Conservation (phyloP, 64 coral and sea anemone species). For the Pocillopora verrucosa region DNA sequence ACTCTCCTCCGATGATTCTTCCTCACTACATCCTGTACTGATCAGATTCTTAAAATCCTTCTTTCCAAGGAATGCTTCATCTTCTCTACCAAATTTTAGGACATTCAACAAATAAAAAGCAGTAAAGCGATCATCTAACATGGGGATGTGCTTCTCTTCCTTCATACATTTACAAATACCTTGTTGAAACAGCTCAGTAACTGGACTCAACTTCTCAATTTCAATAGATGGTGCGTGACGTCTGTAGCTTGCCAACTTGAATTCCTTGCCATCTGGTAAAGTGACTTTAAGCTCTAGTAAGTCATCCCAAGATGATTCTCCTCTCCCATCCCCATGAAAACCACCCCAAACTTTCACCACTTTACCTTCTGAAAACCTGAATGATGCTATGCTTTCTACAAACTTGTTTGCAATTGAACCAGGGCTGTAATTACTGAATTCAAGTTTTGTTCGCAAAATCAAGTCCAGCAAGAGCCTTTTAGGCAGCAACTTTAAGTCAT, state of each 20-base stretch:
- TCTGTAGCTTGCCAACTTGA: neutral
- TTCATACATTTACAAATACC: constrained; percentile 28
- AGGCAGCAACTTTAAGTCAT: constrained; percentile 1
- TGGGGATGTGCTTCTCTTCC: constrained; percentile 32
- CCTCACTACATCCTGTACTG: neutral
- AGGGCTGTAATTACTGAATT: too few species aligned
- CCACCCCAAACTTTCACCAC: constrained; percentile 29
- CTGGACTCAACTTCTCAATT: constrained; percentile 26
- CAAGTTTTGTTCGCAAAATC: constrained; percentile 22
- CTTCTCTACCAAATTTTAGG: constrained; percentile 25
- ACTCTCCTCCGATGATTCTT: neutral
- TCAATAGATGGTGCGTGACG: neutral
- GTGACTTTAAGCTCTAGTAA: constrained; percentile 18
- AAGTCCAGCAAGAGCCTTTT: constrained; percentile 23
- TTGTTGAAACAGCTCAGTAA: constrained; percentile 50
- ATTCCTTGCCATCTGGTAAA: constrained; percentile 16
- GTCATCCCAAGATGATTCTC: neutral
- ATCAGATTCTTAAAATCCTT: neutral
- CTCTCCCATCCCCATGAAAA: neutral
- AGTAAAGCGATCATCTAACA: constrained; percentile 35
- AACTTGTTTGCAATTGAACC: neutral
- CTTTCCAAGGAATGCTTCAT: neutral
- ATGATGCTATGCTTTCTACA: constrained; percentile 30
- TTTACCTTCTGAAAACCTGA: neutral
- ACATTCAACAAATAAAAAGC: constrained; percentile 48